Evolutionary conservation across 1,140 invertebrate species (phyloP).

Genomic region (Heliconius melpomene): DNA sequence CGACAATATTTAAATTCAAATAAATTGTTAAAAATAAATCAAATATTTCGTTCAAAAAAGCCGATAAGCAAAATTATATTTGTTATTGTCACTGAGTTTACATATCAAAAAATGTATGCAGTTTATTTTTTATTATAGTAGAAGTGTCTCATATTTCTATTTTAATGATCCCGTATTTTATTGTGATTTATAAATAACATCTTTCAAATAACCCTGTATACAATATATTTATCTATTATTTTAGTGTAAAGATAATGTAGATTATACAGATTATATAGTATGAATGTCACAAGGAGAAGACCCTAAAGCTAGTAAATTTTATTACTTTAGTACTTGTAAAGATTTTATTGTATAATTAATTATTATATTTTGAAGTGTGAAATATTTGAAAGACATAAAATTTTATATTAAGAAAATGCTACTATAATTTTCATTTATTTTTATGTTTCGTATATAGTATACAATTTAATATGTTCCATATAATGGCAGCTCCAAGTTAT

Average conservation of each 20-base stretch:
- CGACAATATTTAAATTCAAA: too few species aligned
- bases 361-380: constrained; percentile 21
- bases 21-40: too few species aligned
- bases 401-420: background rate
- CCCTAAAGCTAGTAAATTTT: constrained; percentile 6
- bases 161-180: background rate
- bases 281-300: background rate
- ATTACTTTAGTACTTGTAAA: background rate
- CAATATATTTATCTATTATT: background rate
- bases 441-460: background rate
- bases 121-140: background rate
- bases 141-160: background rate
- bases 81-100: background rate
- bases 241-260: background rate
- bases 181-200: background rate
- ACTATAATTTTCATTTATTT: background rate
- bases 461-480: constrained; percentile 25
- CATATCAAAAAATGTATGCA: background rate
- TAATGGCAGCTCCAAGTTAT: constrained; percentile 33
- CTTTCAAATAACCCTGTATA: constrained; percentile 24
- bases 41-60: too few species aligned
- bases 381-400: constrained; percentile 15
- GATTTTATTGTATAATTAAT: constrained; percentile 15
- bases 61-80: too few species aligned
- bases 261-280: constrained; percentile 10